A percentile compares a stretch with the other conserved stretches of the same genome.
These are phyloP conservation scores for Antechinus flavipes DNA, from an alignment of 2,113 vertebrate genomes.

Conservation along the genomic window DNA sequence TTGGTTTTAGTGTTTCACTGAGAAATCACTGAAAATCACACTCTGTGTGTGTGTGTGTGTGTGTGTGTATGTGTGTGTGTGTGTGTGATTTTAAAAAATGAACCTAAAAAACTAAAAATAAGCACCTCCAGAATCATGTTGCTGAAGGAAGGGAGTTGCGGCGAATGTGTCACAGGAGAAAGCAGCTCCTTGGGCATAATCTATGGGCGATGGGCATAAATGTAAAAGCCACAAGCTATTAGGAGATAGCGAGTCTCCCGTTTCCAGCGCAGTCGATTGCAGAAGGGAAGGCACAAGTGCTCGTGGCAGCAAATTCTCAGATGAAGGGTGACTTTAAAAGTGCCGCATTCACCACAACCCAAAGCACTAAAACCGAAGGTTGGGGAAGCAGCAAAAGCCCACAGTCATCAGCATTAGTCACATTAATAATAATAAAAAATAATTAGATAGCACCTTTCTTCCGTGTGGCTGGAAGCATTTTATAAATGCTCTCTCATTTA, in stretches of 20 bases:
- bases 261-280: not conserved
- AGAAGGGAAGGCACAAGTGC: not conserved
- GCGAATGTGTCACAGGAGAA: not conserved
- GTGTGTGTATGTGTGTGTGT: not conserved
- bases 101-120: not conserved
- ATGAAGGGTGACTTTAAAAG: conserved; percentile 43
- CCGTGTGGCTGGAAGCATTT: not conserved
- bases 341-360: not conserved
- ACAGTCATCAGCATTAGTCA: not conserved
- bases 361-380: conserved; percentile 8
- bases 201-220: conserved; percentile 26
- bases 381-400: not conserved
- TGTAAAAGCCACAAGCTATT: conserved; percentile 4
- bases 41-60: not conserved
- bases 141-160: not conserved
- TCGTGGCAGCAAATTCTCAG: conserved; percentile 12
- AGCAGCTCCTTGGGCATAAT: not conserved
- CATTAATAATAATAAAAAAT: not conserved
- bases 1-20: conserved; percentile 63
- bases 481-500: not conserved
- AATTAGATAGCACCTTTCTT: not conserved
- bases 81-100: not conserved
- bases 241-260: not conserved
- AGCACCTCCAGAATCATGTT: conserved; percentile 32
- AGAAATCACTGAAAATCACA: conserved; percentile 44